A percentile compares a stretch with the other conserved stretches of the same genome.
Conservation (phyloP, 1,140 invertebrate species). For the Bombus pascuorum region DNA sequence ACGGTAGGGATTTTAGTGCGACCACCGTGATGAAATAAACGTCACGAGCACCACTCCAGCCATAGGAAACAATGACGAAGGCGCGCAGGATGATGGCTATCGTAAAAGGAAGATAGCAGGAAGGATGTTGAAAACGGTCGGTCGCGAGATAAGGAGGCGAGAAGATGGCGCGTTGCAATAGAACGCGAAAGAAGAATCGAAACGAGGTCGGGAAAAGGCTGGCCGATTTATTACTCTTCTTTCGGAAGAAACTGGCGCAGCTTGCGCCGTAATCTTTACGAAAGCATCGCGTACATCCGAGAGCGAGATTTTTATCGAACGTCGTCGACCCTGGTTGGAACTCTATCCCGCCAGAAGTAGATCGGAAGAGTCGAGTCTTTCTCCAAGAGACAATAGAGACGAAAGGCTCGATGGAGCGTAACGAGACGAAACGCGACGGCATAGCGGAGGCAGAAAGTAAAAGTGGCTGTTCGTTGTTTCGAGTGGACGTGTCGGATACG, state of each 20-base stretch:
- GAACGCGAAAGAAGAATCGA: not conserved
- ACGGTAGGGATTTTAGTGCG: not conserved
- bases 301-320: no score
- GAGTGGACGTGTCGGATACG: slow-evolving; percentile 1
- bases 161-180: not conserved
- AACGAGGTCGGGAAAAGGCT: not conserved
- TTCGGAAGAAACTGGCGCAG: not conserved
- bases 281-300: not conserved
- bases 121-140: not conserved
- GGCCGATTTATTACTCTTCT: not conserved
- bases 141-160: not conserved
- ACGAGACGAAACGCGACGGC: slow-evolving; percentile 41
- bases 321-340: no score
- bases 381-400: not conserved
- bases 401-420: slow-evolving; percentile 21
- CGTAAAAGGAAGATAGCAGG: slow-evolving; percentile 2
- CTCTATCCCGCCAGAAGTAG: not conserved
- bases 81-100: not conserved
- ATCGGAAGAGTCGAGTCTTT: not conserved
- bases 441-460: slow-evolving; percentile 57
- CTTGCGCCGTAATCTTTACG: not conserved
- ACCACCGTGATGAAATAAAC: not conserved
- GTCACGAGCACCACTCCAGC: not conserved
- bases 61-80: not conserved
- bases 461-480: slow-evolving; percentile 34